Percentiles rank a stretch among this genome's conserved stretches.
phyloP scores from a whole-genome alignment of 2,888 invertebrate genomes.

The Nephrotoma flavescens region DNA sequence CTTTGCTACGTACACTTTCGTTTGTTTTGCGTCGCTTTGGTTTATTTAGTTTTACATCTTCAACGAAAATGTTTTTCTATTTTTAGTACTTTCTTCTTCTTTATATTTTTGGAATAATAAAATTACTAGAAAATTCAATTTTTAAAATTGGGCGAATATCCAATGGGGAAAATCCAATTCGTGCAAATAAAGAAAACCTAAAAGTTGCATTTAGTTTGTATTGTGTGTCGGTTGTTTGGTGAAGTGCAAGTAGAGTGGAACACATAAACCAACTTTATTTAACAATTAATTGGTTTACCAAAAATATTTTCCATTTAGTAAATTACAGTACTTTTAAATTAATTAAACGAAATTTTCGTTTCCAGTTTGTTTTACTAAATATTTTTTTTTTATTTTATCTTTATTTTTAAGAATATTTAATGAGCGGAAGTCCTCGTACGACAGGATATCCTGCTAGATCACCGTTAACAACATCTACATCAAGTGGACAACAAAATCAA shows the following conservation, averaged over 20 bases:
- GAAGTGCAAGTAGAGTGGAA: background rate
- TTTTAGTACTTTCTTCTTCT: background rate
- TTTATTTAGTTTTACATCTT: background rate
- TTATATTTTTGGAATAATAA: background rate
- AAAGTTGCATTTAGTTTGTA: background rate
- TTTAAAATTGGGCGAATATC: background rate
- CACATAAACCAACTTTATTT: background rate
- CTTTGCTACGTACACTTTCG: background rate
- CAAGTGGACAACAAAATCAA: conserved; percentile 29
- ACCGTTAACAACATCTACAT: conserved; percentile 30
- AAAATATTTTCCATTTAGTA: background rate
- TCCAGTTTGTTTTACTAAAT: background rate
- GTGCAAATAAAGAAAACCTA: background rate
- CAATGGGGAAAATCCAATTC: background rate
- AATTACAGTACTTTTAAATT: background rate
- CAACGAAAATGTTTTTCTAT: background rate
- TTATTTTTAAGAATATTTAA: conserved; percentile 35
- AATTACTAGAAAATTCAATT: background rate
- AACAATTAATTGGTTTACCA: background rate
- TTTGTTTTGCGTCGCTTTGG: background rate
- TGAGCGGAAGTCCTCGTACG: conserved; percentile 35
- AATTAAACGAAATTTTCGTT: background rate
- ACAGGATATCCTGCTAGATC: conserved; percentile 34
- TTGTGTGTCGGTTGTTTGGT: background rate
- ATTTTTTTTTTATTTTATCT: background rate